phyloP scores from a whole-genome alignment of 2,113 vertebrate species.

The Typhlomys cinereus region DNA sequence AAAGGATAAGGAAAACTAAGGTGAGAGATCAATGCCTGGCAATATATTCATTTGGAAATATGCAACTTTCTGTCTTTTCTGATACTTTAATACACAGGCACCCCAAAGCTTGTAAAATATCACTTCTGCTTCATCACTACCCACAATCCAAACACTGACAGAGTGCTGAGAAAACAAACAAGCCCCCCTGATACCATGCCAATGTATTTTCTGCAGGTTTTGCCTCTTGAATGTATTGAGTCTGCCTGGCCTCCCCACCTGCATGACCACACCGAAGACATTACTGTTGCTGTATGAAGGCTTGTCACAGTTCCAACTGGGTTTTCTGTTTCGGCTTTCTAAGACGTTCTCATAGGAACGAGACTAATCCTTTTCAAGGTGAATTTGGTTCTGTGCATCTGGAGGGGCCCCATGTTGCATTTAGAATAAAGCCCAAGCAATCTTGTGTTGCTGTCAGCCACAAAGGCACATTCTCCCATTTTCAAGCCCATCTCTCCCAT shows the following conservation, averaged over 20 bases:
- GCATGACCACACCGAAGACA: not conserved
- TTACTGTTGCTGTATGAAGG: not conserved
- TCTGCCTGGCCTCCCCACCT: not conserved
- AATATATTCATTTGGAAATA: not conserved
- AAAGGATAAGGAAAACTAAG: not conserved
- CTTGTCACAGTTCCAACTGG: not conserved
- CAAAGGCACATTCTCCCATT: not conserved
- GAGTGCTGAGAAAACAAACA: not conserved
- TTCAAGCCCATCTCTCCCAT: not conserved
- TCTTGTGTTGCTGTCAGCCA: not conserved
- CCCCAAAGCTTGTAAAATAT: not conserved
- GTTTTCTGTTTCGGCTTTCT: not conserved
- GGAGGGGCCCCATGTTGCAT: not conserved
- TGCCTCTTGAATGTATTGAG: not conserved
- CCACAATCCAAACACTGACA: not conserved
- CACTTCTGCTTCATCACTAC: not conserved
- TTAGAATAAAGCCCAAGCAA: conserved; percentile 1
- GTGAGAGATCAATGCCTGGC: not conserved
- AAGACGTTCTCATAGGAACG: fast-evolving
- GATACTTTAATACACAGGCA: conserved; percentile 22
- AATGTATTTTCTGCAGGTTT: not conserved
- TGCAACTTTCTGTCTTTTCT: not conserved
- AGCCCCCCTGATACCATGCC: not conserved
- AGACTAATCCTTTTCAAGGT: not conserved
- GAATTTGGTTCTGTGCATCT: not conserved